Conservation (phyloP, 2,888 invertebrate genomes). For the Rhorus exstirpatorius region DNA sequence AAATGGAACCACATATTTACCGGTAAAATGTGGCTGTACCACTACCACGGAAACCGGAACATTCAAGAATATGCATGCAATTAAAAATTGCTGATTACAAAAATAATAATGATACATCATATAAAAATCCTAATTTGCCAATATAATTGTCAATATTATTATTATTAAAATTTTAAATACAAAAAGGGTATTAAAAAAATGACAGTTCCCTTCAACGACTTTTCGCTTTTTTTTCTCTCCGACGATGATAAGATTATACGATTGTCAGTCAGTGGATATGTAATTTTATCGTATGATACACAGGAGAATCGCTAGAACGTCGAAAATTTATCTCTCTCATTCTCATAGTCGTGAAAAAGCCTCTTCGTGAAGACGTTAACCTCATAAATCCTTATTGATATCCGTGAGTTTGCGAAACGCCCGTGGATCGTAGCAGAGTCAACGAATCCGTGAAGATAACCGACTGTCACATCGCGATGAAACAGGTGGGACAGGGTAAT, state of each 20-base stretch:
- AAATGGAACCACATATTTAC: constrained; percentile 4
- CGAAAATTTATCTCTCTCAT: not conserved
- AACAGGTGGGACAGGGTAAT: constrained; percentile 61
- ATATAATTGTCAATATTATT: no score
- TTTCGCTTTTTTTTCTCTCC: no score
- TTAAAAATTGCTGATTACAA: not conserved
- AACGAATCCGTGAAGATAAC: constrained; percentile 22
- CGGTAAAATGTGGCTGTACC: not conserved
- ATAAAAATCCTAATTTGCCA: no score
- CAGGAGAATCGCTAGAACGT: constrained; percentile 7
- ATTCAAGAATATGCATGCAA: constrained; percentile 2
- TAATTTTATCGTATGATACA: constrained; percentile 8
- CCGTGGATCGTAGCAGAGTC: constrained; percentile 10
- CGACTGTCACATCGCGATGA: constrained; percentile 41
- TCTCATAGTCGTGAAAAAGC: constrained; percentile 25
- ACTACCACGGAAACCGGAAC: not conserved
- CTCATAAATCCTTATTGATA: constrained; percentile 59
- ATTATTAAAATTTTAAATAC: no score
- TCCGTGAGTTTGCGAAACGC: constrained; percentile 37
- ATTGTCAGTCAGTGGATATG: not conserved
- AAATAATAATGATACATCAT: no score
- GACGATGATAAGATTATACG: no score
- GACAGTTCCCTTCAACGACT: no score
- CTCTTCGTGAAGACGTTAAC: constrained; percentile 44
- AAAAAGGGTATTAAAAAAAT: no score